Conservation (phyloP, 2,888 invertebrate species). For the Lacanobia oleracea region DNA sequence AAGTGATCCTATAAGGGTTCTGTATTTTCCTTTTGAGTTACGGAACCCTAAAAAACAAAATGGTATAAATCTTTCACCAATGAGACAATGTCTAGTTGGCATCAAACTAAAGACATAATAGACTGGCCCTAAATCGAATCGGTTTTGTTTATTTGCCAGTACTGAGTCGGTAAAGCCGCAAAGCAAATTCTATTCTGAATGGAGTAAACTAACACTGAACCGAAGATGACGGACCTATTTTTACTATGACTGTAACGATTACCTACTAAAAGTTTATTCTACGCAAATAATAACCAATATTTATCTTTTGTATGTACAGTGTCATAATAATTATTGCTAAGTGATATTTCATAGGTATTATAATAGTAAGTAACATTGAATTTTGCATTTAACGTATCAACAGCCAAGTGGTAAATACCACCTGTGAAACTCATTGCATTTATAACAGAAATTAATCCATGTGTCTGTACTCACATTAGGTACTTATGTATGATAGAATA, state of each 20-base stretch:
- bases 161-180: background rate
- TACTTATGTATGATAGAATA: no score
- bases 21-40: no score
- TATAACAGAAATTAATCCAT: no score
- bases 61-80: background rate
- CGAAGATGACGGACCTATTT: background rate
- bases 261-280: background rate
- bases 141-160: background rate
- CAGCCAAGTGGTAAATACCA: constrained; percentile 12
- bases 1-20: no score
- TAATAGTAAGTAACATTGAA: constrained; percentile 8
- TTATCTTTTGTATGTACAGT: constrained; percentile 26
- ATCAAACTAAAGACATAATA: background rate
- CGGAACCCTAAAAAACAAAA: no score
- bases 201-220: background rate
- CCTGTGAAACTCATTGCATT: constrained; percentile 22
- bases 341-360: constrained; percentile 21
- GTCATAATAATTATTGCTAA: constrained; percentile 42
- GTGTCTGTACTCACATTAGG: no score
- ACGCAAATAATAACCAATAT: background rate
- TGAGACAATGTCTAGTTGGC: background rate
- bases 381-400: constrained; percentile 33
- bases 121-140: background rate
- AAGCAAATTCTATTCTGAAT: background rate
- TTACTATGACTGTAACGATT: background rate